phyloP scores from a whole-genome alignment of 1,140 invertebrate species.

The Penaeus indicus region DNA sequence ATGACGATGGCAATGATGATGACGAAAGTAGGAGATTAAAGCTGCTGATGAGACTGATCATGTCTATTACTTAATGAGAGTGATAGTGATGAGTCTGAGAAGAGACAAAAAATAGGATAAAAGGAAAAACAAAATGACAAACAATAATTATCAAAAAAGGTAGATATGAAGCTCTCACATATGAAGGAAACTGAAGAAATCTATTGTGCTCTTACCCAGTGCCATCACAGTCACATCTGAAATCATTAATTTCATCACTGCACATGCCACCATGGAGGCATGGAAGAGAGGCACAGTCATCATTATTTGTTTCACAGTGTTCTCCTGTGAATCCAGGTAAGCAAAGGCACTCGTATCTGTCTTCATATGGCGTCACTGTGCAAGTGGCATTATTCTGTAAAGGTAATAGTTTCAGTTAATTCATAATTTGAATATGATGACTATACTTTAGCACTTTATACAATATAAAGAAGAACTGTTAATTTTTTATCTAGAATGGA shows the following conservation, averaged over 20 bases:
- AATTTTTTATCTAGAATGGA: too few relatives aligned
- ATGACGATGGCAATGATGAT: too few relatives aligned
- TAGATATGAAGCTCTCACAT: background rate
- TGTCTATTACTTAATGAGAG: too few relatives aligned
- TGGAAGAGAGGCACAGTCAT: slow-evolving; percentile 68
- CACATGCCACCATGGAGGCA: slow-evolving; percentile 76
- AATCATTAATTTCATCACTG: slow-evolving; percentile 72
- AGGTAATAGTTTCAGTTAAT: background rate
- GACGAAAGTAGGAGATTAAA: too few relatives aligned
- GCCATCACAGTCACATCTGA: slow-evolving; percentile 81
- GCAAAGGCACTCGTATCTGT: slow-evolving; percentile 71
- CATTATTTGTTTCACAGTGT: slow-evolving; percentile 65
- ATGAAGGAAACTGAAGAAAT: background rate
- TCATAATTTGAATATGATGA: background rate
- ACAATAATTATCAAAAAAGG: background rate
- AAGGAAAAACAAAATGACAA: too few relatives aligned
- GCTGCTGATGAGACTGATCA: too few relatives aligned
- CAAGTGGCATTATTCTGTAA: slow-evolving; percentile 70
- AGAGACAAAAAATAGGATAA: too few relatives aligned
- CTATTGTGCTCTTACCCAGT: slow-evolving; percentile 71
- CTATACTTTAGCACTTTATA: background rate
- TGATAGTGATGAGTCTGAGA: too few relatives aligned
- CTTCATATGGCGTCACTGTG: slow-evolving; percentile 65
- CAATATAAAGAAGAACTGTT: too few relatives aligned
- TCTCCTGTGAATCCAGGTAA: slow-evolving; percentile 68